Base-by-base conservation (phyloP, 2,888 invertebrate genomes). In the Zaprionus lineosus region DNA sequence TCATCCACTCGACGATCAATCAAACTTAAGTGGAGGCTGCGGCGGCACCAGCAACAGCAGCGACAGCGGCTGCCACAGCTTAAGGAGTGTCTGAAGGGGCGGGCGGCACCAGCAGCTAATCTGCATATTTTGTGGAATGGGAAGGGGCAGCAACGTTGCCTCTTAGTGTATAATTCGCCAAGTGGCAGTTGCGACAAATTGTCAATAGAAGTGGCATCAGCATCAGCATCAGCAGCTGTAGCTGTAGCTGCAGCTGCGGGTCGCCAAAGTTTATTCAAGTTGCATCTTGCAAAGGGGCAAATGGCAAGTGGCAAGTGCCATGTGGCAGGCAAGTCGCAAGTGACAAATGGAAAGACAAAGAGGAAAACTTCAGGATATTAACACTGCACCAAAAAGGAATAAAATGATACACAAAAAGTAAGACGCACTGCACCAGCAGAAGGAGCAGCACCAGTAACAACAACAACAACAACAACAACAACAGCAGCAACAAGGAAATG, bases 51-150 rank as follows among this genome's bases (percentile, higher is more conserved):
- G 37, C 36, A 34, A 46, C 39, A 28, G 57, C 48, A 21, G 40
- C 19, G 2, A 9, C 29, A 43, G 47, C 29, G 51, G 39, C 36
- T 19, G 40, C 50, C 31, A 36, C 47, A 36, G 40, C 40, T 68
- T 39, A 29, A 19, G 4, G 28, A 36, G 47, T 51, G 51, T 51
- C 24, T 43, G 39, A 2, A 18, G 36, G n/a, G 31, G 46, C 40
- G 36, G 46, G 37, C 34, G 65, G 62, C 69, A 74, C 72, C 72
- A 77, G 78, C 78, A 50, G 82, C 84, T 84, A 82, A 82, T 82
- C 84, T 82, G 84, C 84, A 81, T 82, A 74, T 65, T 81, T 81
- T 81, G 78, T 75, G 75, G 74, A 77, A 64, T 75, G 70, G 46
- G 28, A 34, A 29, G 71, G 55, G 41, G 41, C 41, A 46, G 46